These are phyloP conservation scores for Hippoglossus hippoglossus DNA, from an alignment of 2,797 vertebrate species.

Conservation along the genomic window DNA sequence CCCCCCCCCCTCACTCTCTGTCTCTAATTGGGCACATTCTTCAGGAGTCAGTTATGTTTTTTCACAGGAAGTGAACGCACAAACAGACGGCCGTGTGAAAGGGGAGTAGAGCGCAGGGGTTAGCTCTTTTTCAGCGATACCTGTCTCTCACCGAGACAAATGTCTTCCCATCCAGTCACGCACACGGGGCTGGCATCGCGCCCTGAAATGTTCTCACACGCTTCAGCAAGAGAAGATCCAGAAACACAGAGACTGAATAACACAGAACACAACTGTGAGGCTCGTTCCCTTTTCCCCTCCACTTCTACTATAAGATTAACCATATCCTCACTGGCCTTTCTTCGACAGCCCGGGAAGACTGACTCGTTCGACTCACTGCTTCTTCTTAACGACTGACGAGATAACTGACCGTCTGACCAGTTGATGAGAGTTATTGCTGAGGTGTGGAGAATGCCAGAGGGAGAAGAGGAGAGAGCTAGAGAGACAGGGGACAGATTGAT, in stretches of 20 bases:
- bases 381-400: constrained; percentile 44
- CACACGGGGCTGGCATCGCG: constrained; percentile 58
- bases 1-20: not conserved
- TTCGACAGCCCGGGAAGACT: constrained; percentile 6
- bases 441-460: constrained; percentile 35
- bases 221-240: constrained; percentile 29
- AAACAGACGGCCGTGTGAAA: constrained; percentile 63
- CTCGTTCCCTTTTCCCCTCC: constrained; percentile 2
- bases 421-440: constrained; percentile 51
- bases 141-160: constrained; percentile 63
- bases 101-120: constrained; percentile 19
- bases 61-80: constrained; percentile 73
- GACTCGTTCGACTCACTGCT: constrained; percentile 35
- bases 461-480: not conserved
- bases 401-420: constrained; percentile 45
- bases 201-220: constrained; percentile 50
- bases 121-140: constrained; percentile 47
- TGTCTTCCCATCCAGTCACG: constrained; percentile 63
- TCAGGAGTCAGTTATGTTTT: constrained; percentile 74
- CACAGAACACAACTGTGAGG: constrained; percentile 10
- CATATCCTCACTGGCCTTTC: not conserved
- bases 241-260: constrained; percentile 9
- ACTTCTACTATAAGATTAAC: constrained; percentile 1
- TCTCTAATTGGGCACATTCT: constrained; percentile 75
- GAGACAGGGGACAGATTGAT: constrained; percentile 65